These are phyloP conservation scores for Aphrophora alni DNA, from an alignment of 2,888 invertebrate species.

Conservation along the genomic window DNA sequence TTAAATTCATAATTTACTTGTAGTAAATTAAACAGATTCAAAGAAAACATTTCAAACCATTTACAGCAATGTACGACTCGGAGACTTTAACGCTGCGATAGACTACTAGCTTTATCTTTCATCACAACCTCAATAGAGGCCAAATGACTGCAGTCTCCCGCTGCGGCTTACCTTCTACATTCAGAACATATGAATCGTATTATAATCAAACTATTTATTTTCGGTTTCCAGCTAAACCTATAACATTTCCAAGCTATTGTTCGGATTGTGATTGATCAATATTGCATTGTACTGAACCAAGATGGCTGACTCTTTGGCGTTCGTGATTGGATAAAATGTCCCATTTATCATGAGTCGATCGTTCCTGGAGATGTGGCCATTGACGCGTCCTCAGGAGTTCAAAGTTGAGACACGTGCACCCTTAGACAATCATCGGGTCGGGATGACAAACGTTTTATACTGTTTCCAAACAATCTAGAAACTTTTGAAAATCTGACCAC, in stretches of 20 bases:
- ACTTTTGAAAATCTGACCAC: too few relatives aligned
- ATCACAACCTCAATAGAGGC: background rate
- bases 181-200: background rate
- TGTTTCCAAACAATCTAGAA: background rate
- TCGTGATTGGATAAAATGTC: conserved; percentile 2
- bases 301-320: background rate
- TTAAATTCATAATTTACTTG: too few relatives aligned
- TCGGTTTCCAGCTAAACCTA: conserved; percentile 9
- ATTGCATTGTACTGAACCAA: background rate
- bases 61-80: too few relatives aligned
- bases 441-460: background rate
- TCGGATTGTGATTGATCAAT: background rate
- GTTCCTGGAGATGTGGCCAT: background rate
- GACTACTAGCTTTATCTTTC: background rate
- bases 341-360: background rate
- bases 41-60: too few relatives aligned
- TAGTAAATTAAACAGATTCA: too few relatives aligned
- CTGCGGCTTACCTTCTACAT: too few relatives aligned
- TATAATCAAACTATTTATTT: background rate
- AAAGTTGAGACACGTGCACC: background rate
- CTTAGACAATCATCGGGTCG: background rate
- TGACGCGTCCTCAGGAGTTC: background rate
- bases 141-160: background rate
- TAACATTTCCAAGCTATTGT: background rate
- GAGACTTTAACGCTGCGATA: background rate